Evolutionary conservation across 2,113 vertebrate species (phyloP), one percentile per base, ranked within the genome.

Genomic region (Toxotes chatareus): DNA sequence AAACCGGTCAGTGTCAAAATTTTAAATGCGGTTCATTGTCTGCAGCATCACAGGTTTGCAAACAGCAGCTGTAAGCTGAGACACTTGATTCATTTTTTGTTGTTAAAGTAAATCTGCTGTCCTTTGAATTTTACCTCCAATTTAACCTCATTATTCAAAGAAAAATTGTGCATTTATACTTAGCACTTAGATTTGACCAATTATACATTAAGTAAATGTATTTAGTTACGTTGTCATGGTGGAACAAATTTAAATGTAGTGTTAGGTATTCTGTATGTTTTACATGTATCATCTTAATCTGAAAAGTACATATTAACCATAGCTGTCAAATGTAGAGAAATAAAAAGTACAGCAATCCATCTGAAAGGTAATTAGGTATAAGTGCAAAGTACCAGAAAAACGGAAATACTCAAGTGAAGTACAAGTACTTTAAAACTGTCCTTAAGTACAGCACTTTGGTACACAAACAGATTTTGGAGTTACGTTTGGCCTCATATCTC

Each of bases 21-120:
- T 7, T 34, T 36, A 71, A 78, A 73, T 40, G 8, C 36, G 47
- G 27, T 53, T 61, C 1, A 49, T 76, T 76, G 53, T 70, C 47
- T 73, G 31, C 76, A 55, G 44, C 2, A 36, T 7, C 6, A 67
- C 27, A 55, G 4, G 61, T 77, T 61, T 66, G 62, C 47, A 77
- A 68, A 68, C 40, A 71, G 16, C 53, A 44, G 21, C 7, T 53
- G 53, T 13, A 21, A 42, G 27, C 16, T 59, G 3, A n/a, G 59
- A 53, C 51, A 38, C 21, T 31, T 55, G 6, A 60, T 44, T 51
- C 27, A 55, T 23, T 38, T 77, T 7, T 11, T 69, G 17, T 1
- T 7, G 16, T 72, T 1, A 64, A 62, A 74, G 13, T 44, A 19
- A 71, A 53, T 19, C 27, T 36, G 6, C 16, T 19, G 12, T 10